Evolutionary conservation across 2,113 vertebrate species (phyloP), one percentile per base, ranked within the genome.

Genomic region (Trinectes maculatus): DNA sequence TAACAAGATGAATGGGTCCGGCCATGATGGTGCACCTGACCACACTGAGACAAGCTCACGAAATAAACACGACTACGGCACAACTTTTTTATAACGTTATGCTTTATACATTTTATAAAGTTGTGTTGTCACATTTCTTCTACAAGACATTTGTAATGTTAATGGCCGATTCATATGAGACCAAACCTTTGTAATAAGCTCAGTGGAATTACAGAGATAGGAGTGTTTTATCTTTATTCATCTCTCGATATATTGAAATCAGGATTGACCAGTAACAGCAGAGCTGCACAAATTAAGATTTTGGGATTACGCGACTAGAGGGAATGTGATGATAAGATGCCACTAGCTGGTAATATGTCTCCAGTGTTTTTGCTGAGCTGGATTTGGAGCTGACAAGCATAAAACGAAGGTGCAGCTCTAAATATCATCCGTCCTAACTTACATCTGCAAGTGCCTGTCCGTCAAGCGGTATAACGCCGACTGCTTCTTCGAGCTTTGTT

Each of bases 1-100:
- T 89, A 87, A 85, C 57, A 56, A 90, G 87, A 91, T 90, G 49
- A 89, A 91, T 86, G 67, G 63, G 67, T 72, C 58, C 60, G 79
- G 51, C 49, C 34, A 22, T 56, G 66, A 62, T 62, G 71, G 46
- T 15, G 36, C 11, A 31, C 65, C 3, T 19, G 33, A 62, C 43
- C 54, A 53, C 52, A n/a, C 9, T 29, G 11, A 51, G 26, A 51
- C 15, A 18, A 26, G 7, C 13, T 8, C 47, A 29, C 15, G 19
- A 8, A 31, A 31, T 8, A 31, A 31, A 4, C 4, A 8, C 29
- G 8, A 31, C 29, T 31, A 8, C 8, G 29, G 8, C 29, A 31
- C 29, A 31, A 8, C 8, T 31, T 31, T 31, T 31, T 31, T 31
- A n/a, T n/a, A n/a, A n/a, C n/a, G n/a, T n/a, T n/a, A n/a, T n/a